phyloP scores from a whole-genome alignment of 2,113 vertebrate species.

The Xiphias gladius region DNA sequence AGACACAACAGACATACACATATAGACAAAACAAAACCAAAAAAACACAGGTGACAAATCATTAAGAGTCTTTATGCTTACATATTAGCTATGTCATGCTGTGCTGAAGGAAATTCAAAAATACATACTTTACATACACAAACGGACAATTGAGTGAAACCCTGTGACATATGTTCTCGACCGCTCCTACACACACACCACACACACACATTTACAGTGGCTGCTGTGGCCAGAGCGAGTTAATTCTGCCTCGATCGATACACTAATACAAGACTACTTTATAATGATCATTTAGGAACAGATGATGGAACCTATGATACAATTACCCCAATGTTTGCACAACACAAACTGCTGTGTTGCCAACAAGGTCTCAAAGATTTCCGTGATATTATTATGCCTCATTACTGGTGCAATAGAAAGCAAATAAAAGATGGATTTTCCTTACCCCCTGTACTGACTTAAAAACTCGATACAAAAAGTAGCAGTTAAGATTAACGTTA shows the following conservation, averaged over 20 bases:
- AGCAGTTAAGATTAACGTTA: background rate
- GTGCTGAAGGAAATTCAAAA: background rate
- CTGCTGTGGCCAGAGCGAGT: background rate
- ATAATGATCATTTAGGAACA: conserved; percentile 48
- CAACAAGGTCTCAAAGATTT: conserved; percentile 28
- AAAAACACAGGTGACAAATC: conserved; percentile 26
- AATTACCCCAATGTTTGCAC: conserved; percentile 52
- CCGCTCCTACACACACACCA: background rate
- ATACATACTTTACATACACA: background rate
- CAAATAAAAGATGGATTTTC: background rate
- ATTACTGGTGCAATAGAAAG: accelerated
- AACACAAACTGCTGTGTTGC: conserved; percentile 34
- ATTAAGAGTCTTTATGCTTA: conserved; percentile 1
- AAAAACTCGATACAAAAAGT: background rate
- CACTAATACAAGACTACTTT: conserved; percentile 51
- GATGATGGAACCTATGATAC: conserved; percentile 65
- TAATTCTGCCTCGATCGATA: conserved; percentile 55
- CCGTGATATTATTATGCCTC: background rate
- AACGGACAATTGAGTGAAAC: background rate
- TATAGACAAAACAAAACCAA: background rate
- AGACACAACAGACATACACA: background rate
- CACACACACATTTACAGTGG: background rate
- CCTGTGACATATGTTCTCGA: conserved; percentile 17
- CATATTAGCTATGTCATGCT: background rate
- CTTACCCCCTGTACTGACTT: background rate